Conservation (phyloP, 2,888 invertebrate genomes). For the Anthrax anthrax region DNA sequence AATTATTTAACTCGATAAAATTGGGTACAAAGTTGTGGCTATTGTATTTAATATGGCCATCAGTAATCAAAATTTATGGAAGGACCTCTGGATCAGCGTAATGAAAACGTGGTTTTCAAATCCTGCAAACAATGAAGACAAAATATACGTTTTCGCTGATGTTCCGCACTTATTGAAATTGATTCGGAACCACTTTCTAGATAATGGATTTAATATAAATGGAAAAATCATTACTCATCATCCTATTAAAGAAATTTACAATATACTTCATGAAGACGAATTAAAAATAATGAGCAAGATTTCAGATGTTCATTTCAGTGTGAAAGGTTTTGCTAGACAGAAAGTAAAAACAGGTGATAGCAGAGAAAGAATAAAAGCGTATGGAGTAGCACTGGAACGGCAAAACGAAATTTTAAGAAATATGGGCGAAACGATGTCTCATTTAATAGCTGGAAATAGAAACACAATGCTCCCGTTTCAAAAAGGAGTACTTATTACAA, state of each 20-base stretch:
- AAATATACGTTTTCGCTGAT: too few relatives aligned
- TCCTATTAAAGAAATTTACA: conserved; percentile 1
- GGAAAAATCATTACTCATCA: conserved; percentile 1
- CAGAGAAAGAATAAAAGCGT: too few relatives aligned
- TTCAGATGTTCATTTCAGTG: background rate
- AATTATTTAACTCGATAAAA: conserved; percentile 1
- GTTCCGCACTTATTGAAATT: conserved; percentile 6
- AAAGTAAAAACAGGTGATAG: too few relatives aligned
- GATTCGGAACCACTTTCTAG: conserved; percentile 5
- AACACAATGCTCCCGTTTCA: too few relatives aligned
- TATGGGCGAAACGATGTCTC: too few relatives aligned
- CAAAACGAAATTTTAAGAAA: too few relatives aligned
- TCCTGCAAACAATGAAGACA: background rate
- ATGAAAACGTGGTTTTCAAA: conserved; percentile 1
- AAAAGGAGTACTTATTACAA: too few relatives aligned
- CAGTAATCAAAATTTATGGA: conserved; percentile 2
- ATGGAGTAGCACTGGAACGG: too few relatives aligned
- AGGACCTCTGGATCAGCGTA: background rate
- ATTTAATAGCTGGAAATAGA: too few relatives aligned
- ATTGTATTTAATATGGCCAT: conserved; percentile 2
- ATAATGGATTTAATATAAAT: background rate
- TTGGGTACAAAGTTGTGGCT: conserved; percentile 3
- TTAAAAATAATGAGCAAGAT: conserved; percentile 1
- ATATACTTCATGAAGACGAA: background rate
- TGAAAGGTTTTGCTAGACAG: conserved; percentile 1